Base-by-base conservation (phyloP, 2,113 vertebrate species). In the Anthoscopus minutus region DNA sequence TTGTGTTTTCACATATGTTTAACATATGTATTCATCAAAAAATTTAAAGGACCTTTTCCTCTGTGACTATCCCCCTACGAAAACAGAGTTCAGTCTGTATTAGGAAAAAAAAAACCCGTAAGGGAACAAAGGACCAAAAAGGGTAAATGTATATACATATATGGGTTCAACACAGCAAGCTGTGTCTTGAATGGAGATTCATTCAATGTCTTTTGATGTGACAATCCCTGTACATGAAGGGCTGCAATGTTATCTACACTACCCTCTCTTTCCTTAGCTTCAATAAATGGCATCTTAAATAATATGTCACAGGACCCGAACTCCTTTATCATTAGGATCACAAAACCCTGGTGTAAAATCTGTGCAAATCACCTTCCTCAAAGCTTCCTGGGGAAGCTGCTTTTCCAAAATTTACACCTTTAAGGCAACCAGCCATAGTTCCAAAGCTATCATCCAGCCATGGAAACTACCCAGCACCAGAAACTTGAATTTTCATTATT, bases 351-450 rank as follows among this genome's bases (percentile, higher is more conserved):
- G 14, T 23, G 15, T 42, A 71, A 77, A 85, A 64, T 35, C 24
- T 6, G 13, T 56, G 15, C 16, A 58, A 67, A 84, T 38, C 5
- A 40, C 4, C 11, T 60, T 62, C 33, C 6, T 65, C 25, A 7
- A 35, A 60, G 6, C 15, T 70, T 71, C 9, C 18, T 19, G 14
- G 2, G 6, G 27, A 76, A 54, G 5, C 0, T 64, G 8, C 0
- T 44, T 64, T 77, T 72, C 27, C 35, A 84, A 81, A 84, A 54
- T 50, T 15, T 31, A 28, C 1, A 18, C 2, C 4, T 87, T 31
- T 42, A 54, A 35, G 15, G 19, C 24, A 72, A 21, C 3, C 10
- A 51, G 2, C 9, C 61, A 6, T 8, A n/a, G 13, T 7, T 77
- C 23, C 37, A 61, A 65, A 31, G 24, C 13, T 58, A 4, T 51